A percentile compares a stretch with the other conserved stretches of the same genome.
Conservation (phyloP, 2,888 invertebrate genomes). For the Flexamia atlantica region DNA sequence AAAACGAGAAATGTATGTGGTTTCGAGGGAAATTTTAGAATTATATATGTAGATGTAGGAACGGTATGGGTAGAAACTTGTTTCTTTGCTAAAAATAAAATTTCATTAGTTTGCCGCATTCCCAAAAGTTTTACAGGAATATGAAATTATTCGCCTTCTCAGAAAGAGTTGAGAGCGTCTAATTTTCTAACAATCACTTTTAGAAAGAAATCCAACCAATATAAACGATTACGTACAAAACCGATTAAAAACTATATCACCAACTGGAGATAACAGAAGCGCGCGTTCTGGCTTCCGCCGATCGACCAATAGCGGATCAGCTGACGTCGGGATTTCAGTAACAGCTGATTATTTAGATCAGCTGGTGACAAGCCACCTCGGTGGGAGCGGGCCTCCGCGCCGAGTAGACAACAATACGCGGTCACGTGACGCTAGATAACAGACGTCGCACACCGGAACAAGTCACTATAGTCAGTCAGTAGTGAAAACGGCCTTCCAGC, state of each 20-base stretch:
- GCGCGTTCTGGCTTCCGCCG: background rate
- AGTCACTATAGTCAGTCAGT: slow-evolving; percentile 51
- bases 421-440: slow-evolving; percentile 57
- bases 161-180: too few relatives aligned
- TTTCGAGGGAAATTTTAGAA: too few relatives aligned
- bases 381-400: slow-evolving; percentile 56
- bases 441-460: slow-evolving; percentile 59
- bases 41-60: too few relatives aligned
- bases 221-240: background rate
- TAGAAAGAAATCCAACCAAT: background rate
- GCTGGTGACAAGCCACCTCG: slow-evolving; percentile 52
- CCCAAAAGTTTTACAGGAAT: too few relatives aligned
- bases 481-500: slow-evolving; percentile 55
- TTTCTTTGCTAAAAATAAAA: too few relatives aligned
- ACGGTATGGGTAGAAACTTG: too few relatives aligned
- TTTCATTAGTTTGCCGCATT: too few relatives aligned
- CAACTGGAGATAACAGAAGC: background rate
- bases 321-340: slow-evolving; percentile 22
- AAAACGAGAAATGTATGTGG: too few relatives aligned
- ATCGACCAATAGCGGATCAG: slow-evolving; percentile 26
- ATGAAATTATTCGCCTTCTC: too few relatives aligned
- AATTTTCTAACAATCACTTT: too few relatives aligned
- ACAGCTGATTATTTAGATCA: slow-evolving; percentile 56
- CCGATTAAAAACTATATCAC: background rate
- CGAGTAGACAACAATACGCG: slow-evolving; percentile 54